Percentiles rank a stretch among this genome's conserved stretches.
phyloP scores from a whole-genome alignment of 2,113 vertebrate species.

The Piliocolobus tephrosceles region DNA sequence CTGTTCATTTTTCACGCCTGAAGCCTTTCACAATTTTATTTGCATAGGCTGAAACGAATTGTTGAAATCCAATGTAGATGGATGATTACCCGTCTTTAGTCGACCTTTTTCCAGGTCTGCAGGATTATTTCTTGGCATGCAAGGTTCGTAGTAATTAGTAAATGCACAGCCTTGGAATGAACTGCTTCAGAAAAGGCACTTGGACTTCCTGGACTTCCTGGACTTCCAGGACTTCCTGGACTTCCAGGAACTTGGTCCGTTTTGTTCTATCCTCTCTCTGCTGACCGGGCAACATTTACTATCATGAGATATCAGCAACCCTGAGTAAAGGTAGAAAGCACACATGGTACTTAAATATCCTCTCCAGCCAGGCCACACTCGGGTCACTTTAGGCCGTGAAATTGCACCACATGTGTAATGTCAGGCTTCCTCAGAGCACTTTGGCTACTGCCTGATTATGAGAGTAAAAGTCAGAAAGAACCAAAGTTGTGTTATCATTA shows the following conservation, averaged over 20 bases:
- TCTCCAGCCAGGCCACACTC: background rate
- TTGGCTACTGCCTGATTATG: background rate
- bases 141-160: background rate
- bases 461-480: background rate
- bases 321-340: slow-evolving; percentile 7
- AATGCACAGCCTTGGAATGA: background rate
- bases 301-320: background rate
- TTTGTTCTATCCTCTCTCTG: slow-evolving; percentile 18
- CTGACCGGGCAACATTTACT: background rate
- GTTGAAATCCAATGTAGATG: background rate
- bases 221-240: no score
- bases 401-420: background rate
- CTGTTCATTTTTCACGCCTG: background rate
- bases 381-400: background rate
- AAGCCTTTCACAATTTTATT: slow-evolving; percentile 27
- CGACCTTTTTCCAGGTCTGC: background rate
- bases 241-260: background rate
- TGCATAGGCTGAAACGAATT: background rate
- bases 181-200: background rate
- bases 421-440: background rate
- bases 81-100: background rate
- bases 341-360: background rate
- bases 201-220: no score
- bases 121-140: background rate
- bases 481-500: background rate